These are phyloP conservation scores for Linyphia triangularis DNA, from an alignment of 2,888 invertebrate species.

Conservation along the genomic window DNA sequence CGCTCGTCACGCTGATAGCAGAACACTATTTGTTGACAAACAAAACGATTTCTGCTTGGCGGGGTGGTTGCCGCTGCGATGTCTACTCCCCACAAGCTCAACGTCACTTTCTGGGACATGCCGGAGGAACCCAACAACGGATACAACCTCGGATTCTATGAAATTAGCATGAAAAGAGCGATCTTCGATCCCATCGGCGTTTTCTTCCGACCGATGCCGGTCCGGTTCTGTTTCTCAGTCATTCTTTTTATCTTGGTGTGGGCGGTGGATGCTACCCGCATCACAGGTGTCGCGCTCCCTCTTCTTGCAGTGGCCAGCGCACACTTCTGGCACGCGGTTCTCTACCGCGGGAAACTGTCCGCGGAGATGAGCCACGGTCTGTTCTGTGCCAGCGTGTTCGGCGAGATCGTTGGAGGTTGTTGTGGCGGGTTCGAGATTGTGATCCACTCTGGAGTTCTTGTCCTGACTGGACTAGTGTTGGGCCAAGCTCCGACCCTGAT, in stretches of 20 bases:
- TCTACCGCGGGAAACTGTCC: slow-evolving; percentile 2
- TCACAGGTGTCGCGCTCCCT: slow-evolving; percentile 5
- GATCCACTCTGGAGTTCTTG: slow-evolving; percentile 19
- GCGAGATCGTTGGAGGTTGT: slow-evolving; percentile 35
- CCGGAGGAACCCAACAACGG: slow-evolving; percentile 53
- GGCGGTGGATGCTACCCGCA: not conserved
- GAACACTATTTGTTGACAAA: slow-evolving; percentile 26
- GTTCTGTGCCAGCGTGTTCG: slow-evolving; percentile 55
- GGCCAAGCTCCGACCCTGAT: slow-evolving; percentile 30
- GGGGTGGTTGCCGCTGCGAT: slow-evolving; percentile 8
- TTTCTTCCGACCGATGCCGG: not conserved
- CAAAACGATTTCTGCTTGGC: not conserved
- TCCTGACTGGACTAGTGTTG: slow-evolving; percentile 14
- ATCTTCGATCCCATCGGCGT: not conserved
- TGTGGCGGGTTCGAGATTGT: not conserved
- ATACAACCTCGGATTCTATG: not conserved
- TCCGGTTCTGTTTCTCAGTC: not conserved
- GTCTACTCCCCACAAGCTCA: slow-evolving; percentile 64
- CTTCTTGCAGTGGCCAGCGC: slow-evolving; percentile 50
- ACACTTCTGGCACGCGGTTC: slow-evolving; percentile 57
- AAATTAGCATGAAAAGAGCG: not conserved
- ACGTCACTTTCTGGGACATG: slow-evolving; percentile 70
- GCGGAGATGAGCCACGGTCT: slow-evolving; percentile 26
- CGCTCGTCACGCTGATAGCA: not conserved
- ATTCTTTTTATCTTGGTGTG: not conserved